phyloP scores from a whole-genome alignment of 2,888 invertebrate species.

The Achlya flavicornis region DNA sequence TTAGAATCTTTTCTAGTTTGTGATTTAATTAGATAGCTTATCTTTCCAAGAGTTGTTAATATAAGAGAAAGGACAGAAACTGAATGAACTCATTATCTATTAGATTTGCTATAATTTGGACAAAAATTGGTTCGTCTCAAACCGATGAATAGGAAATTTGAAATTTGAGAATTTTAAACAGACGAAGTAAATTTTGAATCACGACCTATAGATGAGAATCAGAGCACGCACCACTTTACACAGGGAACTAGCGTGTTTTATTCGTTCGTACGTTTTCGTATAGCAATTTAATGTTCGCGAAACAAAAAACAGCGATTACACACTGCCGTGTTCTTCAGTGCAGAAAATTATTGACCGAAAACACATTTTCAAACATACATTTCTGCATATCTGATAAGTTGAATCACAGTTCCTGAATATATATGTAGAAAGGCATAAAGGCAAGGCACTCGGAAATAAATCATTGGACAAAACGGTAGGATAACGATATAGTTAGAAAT shows the following conservation, averaged over 20 bases:
- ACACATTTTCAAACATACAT: slow-evolving; percentile 7
- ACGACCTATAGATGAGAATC: not conserved
- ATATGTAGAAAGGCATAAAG: too few species aligned
- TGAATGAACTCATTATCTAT: not conserved
- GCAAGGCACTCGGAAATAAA: too few species aligned
- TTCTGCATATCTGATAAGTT: not conserved
- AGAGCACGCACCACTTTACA: not conserved
- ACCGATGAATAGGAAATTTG: too few species aligned
- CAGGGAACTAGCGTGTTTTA: not conserved
- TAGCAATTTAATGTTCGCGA: not conserved
- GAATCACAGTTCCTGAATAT: not conserved
- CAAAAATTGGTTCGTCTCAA: too few species aligned
- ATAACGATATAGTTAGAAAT: too few species aligned
- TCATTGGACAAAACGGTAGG: too few species aligned
- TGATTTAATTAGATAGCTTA: not conserved
- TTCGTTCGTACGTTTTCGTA: not conserved
- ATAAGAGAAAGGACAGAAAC: not conserved
- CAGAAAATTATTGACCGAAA: slow-evolving; percentile 2
- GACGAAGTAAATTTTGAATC: not conserved
- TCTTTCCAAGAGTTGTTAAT: not conserved
- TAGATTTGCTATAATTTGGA: too few species aligned
- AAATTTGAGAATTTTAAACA: too few species aligned
- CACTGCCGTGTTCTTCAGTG: not conserved
- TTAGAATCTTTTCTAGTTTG: not conserved
- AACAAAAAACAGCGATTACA: not conserved